Evolutionary conservation across 2,888 invertebrate species (phyloP).

Genomic region (Rhimphoctona megacephalus): DNA sequence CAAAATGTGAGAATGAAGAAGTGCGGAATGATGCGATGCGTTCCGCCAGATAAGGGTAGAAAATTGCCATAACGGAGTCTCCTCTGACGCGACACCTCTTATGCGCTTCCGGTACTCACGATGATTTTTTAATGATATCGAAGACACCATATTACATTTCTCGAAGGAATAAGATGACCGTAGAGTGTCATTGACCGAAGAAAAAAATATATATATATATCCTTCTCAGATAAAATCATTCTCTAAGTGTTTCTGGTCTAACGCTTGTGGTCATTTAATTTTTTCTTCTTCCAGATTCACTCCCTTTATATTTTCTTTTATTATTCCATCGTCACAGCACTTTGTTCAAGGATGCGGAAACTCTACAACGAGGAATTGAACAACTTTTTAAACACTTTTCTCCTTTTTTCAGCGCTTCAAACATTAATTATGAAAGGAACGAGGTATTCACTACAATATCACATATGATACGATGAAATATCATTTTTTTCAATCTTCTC

Average conservation of each 20-base stretch:
- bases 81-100: constrained; percentile 49
- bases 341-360: constrained; percentile 57
- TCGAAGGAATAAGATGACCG: constrained; percentile 55
- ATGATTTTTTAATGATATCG: constrained; percentile 68
- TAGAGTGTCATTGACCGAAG: constrained; percentile 64
- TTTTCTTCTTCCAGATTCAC: constrained; percentile 17
- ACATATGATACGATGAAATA: background rate
- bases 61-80: constrained; percentile 65
- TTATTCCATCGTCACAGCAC: constrained; percentile 48
- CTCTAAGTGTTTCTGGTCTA: constrained; percentile 53
- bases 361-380: constrained; percentile 32
- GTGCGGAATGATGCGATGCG: constrained; percentile 75
- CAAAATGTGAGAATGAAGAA: constrained; percentile 66
- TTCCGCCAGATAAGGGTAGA: constrained; percentile 76
- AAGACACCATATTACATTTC: constrained; percentile 50
- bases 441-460: background rate
- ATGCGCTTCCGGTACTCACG: constrained; percentile 63
- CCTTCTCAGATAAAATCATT: constrained; percentile 53
- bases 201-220: constrained; percentile 5
- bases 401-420: background rate
- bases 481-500: background rate
- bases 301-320: constrained; percentile 62
- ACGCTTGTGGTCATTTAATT: constrained; percentile 55
- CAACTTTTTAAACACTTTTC: constrained; percentile 15
- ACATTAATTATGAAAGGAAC: background rate